Evolutionary conservation across 2,797 vertebrate species (phyloP), one percentile per base, ranked within the genome.

Genomic region (Sciurus carolinensis): DNA sequence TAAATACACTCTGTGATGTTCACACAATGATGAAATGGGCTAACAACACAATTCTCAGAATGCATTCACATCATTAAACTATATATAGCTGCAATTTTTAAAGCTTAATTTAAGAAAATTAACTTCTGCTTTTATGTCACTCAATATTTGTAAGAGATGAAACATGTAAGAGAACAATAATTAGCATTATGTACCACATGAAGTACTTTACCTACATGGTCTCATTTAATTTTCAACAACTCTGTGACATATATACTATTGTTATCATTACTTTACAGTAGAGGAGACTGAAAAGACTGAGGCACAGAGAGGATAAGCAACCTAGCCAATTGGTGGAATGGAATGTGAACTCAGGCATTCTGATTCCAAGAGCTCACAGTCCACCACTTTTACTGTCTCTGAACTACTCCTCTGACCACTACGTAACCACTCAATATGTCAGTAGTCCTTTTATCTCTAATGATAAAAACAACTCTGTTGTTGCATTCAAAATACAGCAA

Each of bases 301-400:
- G 44, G 80, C 76, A 86, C 30, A 83, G 47, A 72, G 24, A 57
- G 6, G 4, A 33, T 42, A 69, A 59, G 64, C 54, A 66, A 77
- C 2, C 20, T 0, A 0, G 33, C 17, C 73, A 47, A 5, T 0
- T 0, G 12, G 15, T 14, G 15, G 67, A 42, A 88, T 20, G 15
- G n/a, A 11, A 30, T 20, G 1, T 6, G 15, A 69, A 28, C 42
- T 18, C 13, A 59, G 20, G 39, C 1, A 9, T 26, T 14, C 28
- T 52, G 36, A 75, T 0, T 36, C 67, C 69, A 54, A 15, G 11
- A 28, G 67, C 50, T 71, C 64, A 66, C 73, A 20, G 2, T 54
- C 66, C 47, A n/a, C 24, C 47, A 14, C 24, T 7, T 20, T 36
- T n/a, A 9, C 6, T 69, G 8, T 71, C 17, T 50, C 26, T 80